Base-by-base conservation (phyloP, 2,113 vertebrate genomes). In the Alosa alosa region DNA sequence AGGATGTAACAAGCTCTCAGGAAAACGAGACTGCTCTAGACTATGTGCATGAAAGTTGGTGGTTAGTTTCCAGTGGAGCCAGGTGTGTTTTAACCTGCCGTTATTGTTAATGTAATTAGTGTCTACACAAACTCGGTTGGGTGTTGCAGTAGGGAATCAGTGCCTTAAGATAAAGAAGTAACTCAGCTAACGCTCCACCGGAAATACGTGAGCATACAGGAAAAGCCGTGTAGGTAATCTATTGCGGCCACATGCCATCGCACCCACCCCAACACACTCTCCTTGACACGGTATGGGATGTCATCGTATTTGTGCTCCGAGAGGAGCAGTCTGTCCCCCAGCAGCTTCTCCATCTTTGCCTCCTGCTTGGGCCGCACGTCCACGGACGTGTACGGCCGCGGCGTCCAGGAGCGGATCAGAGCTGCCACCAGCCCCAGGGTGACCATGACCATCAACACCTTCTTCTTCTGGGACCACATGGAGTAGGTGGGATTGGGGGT, bases 251-350 rank as follows among this genome's bases (percentile, higher is more conserved):
- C 10, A 2, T 0, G 6, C 5, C 72, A 0, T 52, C 68, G 55
- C 2, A 91, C 93, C 86, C 20, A 95, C 95, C 91, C 0, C 11
- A 90, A 89, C 31, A 93, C 87, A 8, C 88, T 86, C 1, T 92
- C 88, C 57, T 95, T 95, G 36, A 93, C 46, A 3, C 84, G 86
- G 82, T 91, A 95, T 17, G 88, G 10, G 60, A 93, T 89, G 31
- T 90, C 82, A 4, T 55, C 8, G 86, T 94, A 72, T 50, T 11
- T 84, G n/a, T 64, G 44, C 2, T 83, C 25, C 10, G 36, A 0
- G 0, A 91, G 36, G 49, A 13, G 31, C 13, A 84, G 84, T 57
- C 86, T 90, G 50, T n/a, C 47, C 10, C 64, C 6, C 0, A 93
- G 49, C 20, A 91, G 41, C 18, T 88, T 75, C 31, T 90, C 68